Base-by-base conservation (phyloP, 2,797 vertebrate species). In the Xerus rutilus region DNA sequence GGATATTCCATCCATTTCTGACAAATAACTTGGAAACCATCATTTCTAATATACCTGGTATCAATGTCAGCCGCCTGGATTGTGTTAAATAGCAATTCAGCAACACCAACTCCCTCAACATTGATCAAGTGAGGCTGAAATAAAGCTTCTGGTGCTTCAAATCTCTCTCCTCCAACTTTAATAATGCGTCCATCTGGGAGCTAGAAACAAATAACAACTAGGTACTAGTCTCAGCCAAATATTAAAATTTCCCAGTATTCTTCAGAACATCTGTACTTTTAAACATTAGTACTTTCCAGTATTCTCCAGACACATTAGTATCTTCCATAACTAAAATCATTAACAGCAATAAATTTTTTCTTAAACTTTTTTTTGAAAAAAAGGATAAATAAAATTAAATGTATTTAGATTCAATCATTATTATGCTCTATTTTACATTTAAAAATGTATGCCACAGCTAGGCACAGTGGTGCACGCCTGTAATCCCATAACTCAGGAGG, bases 111-210 rank as follows among this genome's bases (percentile, higher is more conserved):
- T 2, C 99, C 99, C 97, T 99, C 99, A 9, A 99, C 99, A 3
- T 99, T 99, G 98, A 99, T 99, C 98, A 99, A 99, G 98, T 99
- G 99, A 97, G 99, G 99, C 98, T 99, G 99, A 98, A 99, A 99
- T 89, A 99, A 98, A 93, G 99, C 99, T 98, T 99, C 99, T 0
- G 99, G 99, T 86, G 99, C 99, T 98, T 99, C 99, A 91, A 99
- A 99, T 79, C 99, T 98, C 98, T 99, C 99, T 92, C 99, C 99
- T 93, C 99, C 99, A 3, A 99, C 99, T 99, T 99, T 99, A 98
- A 99, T 99, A 98, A 99, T 98, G 96, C 99, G 98, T 94, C 99
- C 99, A 98, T 99, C 99, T 95, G 99, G 99, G 97, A 99, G 99
- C 99, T 99, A 98, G 79, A 69, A 86, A 98, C 95, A 70, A 94